Base-by-base conservation (phyloP, 2,113 vertebrate genomes). In the Athene cunicularia region DNA sequence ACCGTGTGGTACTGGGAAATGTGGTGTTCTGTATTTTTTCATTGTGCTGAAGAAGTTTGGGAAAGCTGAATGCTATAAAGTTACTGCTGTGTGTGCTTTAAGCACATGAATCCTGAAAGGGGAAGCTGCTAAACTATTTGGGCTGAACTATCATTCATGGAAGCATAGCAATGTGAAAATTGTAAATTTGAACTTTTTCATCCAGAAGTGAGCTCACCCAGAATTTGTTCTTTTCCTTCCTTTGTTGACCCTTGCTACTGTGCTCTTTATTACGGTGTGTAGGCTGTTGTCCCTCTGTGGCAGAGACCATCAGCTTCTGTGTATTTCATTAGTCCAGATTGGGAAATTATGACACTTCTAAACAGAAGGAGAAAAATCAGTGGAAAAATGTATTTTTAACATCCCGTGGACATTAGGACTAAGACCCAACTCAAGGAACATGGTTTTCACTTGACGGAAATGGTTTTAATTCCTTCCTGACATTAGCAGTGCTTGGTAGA, bases 341-440 rank as follows among this genome's bases (percentile, higher is more conserved):
- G 17, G 32, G 30, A 47, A 53, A 63, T 47, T 26, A 35, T 8
- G 47, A 18, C 43, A 33, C 12, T 73, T 73, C 45, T 37, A 80
- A 76, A 75, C 28, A n/a, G 45, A 55, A 71, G 23, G 52, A 67
- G 47, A 60, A 73, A 43, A 75, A 49, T 45, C 18, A 50, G 59
- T 22, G 64, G 12, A 37, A 67, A 55, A 71, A 20, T 12, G 2
- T 35, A 32, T 60, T 82, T 88, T 88, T 79, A 56, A 79, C 45
- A 47, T 55, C 0, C 1, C 14, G 24, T 16, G 26, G 79, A 17
- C 6, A 56, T 5, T 18, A 56, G 18, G 17, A n/a, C n/a, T 62
- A 56, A 70, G 19, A 60, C 52, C 50, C 47, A 59, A 3, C 33
- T 75, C 50, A 5, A 37, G 68, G 56, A 80, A 32, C 5, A 12